Evolutionary conservation across 2,113 vertebrate genomes (phyloP), one percentile per base, ranked within the genome.

Genomic region (human (Homo sapiens)): DNA sequence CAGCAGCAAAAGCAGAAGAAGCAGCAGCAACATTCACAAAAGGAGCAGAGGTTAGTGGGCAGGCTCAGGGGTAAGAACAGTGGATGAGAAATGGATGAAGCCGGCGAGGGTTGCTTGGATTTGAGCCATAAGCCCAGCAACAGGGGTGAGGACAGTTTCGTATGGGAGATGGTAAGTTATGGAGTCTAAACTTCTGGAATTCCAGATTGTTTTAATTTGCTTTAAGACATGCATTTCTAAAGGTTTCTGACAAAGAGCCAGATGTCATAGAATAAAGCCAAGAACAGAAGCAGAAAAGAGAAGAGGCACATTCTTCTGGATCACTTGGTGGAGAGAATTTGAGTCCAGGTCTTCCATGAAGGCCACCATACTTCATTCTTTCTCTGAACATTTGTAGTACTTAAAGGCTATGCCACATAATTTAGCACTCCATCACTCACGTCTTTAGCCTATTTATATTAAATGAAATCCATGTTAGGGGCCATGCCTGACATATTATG

Each of bases 161-260:
- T 32, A 14, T 89, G 0, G 8, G n/a, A 16, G 45, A 66, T 1
- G 22, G 5, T 45, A n/a, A 68, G 45, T 73, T 27, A 75, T 3
- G 27, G 38, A 90, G 32, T 52, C 3, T 22, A 43, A 23, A 43
- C 75, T 59, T 9, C 22, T 48, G 64, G 80, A 84, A 22, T 25
- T 64, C 12, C 61, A 92, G 68, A 66, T 5, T 57, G 14, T 52
- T 85, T 94, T 82, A 80, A 85, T 92, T 38, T 87, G 17, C 17
- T 76, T 93, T 94, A 43, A 93, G 52, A 72, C 78, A 76, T 25
- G 3, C 8, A 73, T 90, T 97, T 93, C 40, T 93, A 61, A 75
- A 89, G 18, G 5, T 78, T 97, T 94, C 81, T 78, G 81, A 88
- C 35, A 82, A 93, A 75, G 50, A 22, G 23, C 38, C 52, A 52